phyloP scores from a whole-genome alignment of 1,140 invertebrate species.

The Trichonephila clavata region DNA sequence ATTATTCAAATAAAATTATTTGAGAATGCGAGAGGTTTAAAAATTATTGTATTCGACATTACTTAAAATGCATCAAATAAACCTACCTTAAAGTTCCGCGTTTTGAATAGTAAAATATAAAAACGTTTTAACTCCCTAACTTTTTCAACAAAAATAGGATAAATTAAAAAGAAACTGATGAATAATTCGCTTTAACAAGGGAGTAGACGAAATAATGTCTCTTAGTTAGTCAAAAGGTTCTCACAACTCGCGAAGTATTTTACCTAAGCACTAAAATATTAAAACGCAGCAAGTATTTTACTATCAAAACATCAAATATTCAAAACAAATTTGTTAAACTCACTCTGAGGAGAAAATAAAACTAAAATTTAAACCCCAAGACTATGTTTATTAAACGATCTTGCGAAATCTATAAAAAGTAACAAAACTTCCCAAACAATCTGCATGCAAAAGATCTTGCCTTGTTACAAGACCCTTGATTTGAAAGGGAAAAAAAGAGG shows the following conservation, averaged over 20 bases:
- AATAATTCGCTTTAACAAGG: not conserved
- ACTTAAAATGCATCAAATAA: too few species aligned
- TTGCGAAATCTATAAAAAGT: not conserved
- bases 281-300: not conserved
- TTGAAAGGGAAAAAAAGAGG: not conserved
- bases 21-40: too few species aligned
- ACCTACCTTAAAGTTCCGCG: too few species aligned
- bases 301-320: not conserved
- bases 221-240: not conserved
- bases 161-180: not conserved
- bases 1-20: too few species aligned
- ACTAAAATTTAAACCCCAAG: not conserved
- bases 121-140: not conserved
- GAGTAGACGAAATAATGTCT: not conserved
- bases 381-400: constrained; percentile 1
- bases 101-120: not conserved
- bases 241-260: not conserved
- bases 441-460: not conserved
- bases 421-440: not conserved
- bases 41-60: too few species aligned
- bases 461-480: not conserved
- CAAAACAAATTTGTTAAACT: not conserved
- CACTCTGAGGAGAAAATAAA: not conserved
- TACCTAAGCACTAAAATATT: not conserved
- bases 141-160: not conserved